Evolutionary conservation across 2,888 invertebrate species (phyloP).

Genomic region (Pycnomerus fuliginosus): DNA sequence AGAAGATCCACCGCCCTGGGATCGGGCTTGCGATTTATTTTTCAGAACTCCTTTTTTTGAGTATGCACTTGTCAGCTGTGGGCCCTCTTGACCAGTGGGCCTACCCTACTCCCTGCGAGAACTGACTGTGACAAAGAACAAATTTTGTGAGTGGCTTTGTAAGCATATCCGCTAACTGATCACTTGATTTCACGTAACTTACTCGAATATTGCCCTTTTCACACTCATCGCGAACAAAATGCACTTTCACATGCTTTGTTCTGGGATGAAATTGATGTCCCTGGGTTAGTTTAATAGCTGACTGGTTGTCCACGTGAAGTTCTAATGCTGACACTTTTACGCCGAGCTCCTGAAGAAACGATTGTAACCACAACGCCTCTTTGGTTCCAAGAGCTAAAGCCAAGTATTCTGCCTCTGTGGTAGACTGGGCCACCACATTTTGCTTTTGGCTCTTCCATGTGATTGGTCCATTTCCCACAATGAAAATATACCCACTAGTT

Average conservation of each 20-base stretch:
- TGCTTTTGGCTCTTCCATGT: not conserved
- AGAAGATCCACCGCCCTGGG: too few relatives aligned
- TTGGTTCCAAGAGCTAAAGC: not conserved
- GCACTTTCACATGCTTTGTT: conserved; percentile 2
- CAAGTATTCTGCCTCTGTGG: conserved; percentile 1
- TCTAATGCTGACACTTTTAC: not conserved
- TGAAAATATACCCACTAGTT: too few relatives aligned
- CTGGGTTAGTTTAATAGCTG: conserved; percentile 1
- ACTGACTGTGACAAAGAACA: too few relatives aligned
- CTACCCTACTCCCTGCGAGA: too few relatives aligned
- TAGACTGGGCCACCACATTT: not conserved
- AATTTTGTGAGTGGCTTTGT: not conserved
- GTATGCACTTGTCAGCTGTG: too few relatives aligned
- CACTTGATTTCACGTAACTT: not conserved
- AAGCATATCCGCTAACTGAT: conserved; percentile 1
- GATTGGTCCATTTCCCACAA: too few relatives aligned
- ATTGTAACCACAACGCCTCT: conserved; percentile 1
- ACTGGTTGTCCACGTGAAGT: conserved; percentile 1
- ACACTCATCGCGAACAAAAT: conserved; percentile 3
- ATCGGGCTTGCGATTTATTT: too few relatives aligned
- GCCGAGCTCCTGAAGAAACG: not conserved
- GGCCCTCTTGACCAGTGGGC: too few relatives aligned
- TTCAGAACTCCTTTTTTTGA: too few relatives aligned
- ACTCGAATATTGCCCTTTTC: not conserved
- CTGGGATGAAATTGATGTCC: not conserved